Base-by-base conservation (phyloP, 2,113 vertebrate genomes). In the Gobio gobio region DNA sequence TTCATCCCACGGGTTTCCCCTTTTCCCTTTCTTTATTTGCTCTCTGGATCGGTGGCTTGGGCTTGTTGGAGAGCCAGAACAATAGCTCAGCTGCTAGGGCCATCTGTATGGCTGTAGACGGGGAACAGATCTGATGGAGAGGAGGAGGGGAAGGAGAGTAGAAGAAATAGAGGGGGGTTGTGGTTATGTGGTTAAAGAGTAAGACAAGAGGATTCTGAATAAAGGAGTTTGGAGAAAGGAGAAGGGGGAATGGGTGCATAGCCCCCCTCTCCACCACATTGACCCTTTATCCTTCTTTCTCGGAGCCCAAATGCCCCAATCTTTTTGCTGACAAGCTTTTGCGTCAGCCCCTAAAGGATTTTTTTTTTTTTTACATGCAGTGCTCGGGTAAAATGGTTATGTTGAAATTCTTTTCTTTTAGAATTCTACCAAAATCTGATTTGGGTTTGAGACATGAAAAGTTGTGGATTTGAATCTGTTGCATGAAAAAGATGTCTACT, bases 21-120 rank as follows among this genome's bases (percentile, higher is more conserved):
- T 13, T 22, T 54, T n/a, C 10, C 4, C 49, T 16, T 40, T 43
- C 47, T 40, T 56, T 29, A 45, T 82, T 82, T 59, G 43, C 24
- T 16, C 78, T 85, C 40, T 29, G 61, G 59, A 79, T 83, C 64
- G 29, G 78, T 18, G 61, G 72, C 61, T 68, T 24, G 84, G 83
- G 68, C 86, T 26, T 54, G 88, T 89, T 89, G 81, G 74, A 80
- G 47, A 70, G 74, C 18, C 24, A 66, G 85, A 78, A 80, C 87
- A 90, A 86, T 78, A 78, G 76, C 78, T 88, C 58, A 75, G 18
- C 83, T 89, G 84, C 76, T 82, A 58, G 43, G 64, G 72, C 89
- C 89, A 86, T 91, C 78, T 92, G 86, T 89, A 81, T 83, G 77
- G 64, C 79, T 86, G 51, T 84, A 87, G 86, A 85, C 79, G 76